These are phyloP conservation scores for Xylophagus ater DNA, from an alignment of 2,888 invertebrate species.

Conservation along the genomic window DNA sequence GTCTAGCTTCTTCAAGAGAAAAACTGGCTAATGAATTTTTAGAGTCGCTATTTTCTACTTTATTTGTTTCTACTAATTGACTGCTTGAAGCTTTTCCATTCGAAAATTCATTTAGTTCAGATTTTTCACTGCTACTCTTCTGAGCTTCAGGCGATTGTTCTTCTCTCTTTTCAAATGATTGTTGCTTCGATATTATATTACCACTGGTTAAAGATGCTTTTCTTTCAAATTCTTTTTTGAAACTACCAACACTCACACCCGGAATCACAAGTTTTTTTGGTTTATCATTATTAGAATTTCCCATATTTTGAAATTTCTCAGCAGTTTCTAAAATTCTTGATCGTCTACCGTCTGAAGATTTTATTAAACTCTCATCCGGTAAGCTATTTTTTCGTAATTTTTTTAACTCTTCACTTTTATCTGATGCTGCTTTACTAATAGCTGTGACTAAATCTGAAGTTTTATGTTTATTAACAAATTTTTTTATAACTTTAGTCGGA, in stretches of 20 bases:
- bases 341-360: constrained; percentile 48
- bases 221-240: constrained; percentile 75
- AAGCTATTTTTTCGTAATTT: constrained; percentile 34
- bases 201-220: constrained; percentile 52
- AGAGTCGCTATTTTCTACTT: constrained; percentile 43
- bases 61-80: constrained; percentile 16
- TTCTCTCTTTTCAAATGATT: constrained; percentile 22
- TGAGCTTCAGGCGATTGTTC: constrained; percentile 6
- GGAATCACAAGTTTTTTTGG: constrained; percentile 74
- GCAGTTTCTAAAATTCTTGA: constrained; percentile 60
- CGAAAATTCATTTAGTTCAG: constrained; percentile 23
- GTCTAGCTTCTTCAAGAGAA: constrained; percentile 45
- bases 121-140: constrained; percentile 7
- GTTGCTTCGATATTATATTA: constrained; percentile 25
- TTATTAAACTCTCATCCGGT: constrained; percentile 33
- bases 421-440: constrained; percentile 26
- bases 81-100: constrained; percentile 10
- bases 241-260: constrained; percentile 72
- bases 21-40: constrained; percentile 42
- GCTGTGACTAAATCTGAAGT: constrained; percentile 37
- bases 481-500: constrained; percentile 37
- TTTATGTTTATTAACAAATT: constrained; percentile 39
- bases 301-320: constrained; percentile 54
- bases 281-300: constrained; percentile 41
- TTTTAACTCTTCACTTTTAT: constrained; percentile 18